Evolutionary conservation across 1,140 invertebrate species (phyloP), one percentile per base, ranked within the genome.

Genomic region (Caerostris darwini): DNA sequence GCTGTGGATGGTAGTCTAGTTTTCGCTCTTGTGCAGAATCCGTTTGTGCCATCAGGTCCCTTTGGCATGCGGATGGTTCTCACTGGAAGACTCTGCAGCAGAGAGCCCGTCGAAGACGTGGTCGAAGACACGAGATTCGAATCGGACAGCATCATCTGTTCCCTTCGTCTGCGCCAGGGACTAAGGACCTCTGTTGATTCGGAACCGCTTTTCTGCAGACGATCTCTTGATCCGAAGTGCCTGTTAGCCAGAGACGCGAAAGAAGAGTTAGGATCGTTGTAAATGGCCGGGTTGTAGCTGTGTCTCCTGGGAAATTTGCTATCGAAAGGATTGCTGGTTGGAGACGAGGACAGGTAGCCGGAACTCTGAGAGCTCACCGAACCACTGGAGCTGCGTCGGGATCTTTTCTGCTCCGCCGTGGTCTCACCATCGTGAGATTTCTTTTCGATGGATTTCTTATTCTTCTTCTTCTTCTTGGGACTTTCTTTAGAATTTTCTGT

Each of bases 21-120:
- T 89, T 64, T 67, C 17, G 56, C 50, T 64, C 85, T 93, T 59
- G 69, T 69, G 57, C 94, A 89, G 95, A 99, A 98, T 57, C 98
- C 98, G 86, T 97, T 97, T 54, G 98, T 98, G 53, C 98, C 98
- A 96, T 98, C 98, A 5, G 98, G 98, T 7, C 98, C 98, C 92
- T 97, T 97, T 0, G 98, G 98, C 96, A 98, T 96, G 61, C 98
- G 97, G n/a, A 98, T 96, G 17, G 98, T 97, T 94, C 97, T 97
- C 83, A 97, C 97, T 19, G 96, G 96, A 34, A 96, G 82, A 87
- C 92, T 71, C 98, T 98, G 95, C 97, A 97, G 5, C 97, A 97
- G 96, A 99, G 87, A 82, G 64, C 59, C 57, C 54, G 64, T 57
- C 57, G 81, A 77, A 87, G 86, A 77, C 61, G n/a, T 53, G 59